Evolutionary conservation across 2,888 invertebrate species (phyloP).

Genomic region (Notodonta ziczac): DNA sequence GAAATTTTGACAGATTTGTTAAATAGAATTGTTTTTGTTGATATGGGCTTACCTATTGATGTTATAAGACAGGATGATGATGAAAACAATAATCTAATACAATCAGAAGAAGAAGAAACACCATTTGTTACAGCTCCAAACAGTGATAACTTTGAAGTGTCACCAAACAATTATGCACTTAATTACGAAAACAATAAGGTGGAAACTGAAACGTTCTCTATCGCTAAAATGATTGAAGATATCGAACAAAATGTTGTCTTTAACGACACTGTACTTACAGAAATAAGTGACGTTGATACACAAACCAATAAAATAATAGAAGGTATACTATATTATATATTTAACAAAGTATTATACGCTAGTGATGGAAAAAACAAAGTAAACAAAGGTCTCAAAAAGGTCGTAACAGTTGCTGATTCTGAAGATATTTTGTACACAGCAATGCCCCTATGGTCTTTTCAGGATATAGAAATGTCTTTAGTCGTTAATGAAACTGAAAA

Average conservation of each 20-base stretch:
- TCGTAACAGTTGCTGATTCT: slow-evolving; percentile 67
- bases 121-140: neutral
- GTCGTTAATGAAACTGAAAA: slow-evolving; percentile 12
- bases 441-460: slow-evolving; percentile 42
- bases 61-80: slow-evolving; percentile 14
- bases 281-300: slow-evolving; percentile 54
- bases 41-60: slow-evolving; percentile 10
- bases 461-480: neutral
- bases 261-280: slow-evolving; percentile 59
- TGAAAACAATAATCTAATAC: slow-evolving; percentile 10
- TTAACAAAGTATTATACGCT: slow-evolving; percentile 56
- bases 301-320: slow-evolving; percentile 59
- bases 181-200: slow-evolving; percentile 6
- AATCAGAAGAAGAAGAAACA: neutral
- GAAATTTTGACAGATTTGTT: slow-evolving; percentile 61
- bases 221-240: slow-evolving; percentile 63
- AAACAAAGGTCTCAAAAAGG: slow-evolving; percentile 50
- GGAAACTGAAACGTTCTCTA: slow-evolving; percentile 57
- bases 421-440: slow-evolving; percentile 75
- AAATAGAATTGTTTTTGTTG: slow-evolving; percentile 50
- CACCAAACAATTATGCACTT: neutral
- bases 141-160: neutral
- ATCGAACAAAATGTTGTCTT: slow-evolving; percentile 53
- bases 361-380: slow-evolving; percentile 44
- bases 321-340: slow-evolving; percentile 68